Base-by-base conservation (phyloP, 2,797 vertebrate species). In the Ciconia nigra region DNA sequence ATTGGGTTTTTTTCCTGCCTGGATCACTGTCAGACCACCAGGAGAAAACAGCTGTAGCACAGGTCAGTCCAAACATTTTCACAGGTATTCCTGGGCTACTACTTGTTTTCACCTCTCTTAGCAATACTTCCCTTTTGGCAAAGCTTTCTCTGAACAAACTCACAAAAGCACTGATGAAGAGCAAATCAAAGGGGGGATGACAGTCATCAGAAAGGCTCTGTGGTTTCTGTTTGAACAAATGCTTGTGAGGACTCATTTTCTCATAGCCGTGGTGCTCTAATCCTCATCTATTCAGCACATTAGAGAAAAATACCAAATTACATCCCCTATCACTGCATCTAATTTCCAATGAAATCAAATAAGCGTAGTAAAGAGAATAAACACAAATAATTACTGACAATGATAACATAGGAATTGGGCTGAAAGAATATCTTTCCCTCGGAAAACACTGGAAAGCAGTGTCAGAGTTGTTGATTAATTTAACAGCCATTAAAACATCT, bases 401-500 rank as follows among this genome's bases (percentile, higher is more conserved):
- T 0, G 13, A 89, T 89, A 96, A 94, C 88, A 82, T 13, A 78
- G 72, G 51, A 93, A 69, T 58, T 81, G 62, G 55, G 66, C 66
- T 91, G 91, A 92, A 95, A 93, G 41, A 89, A 42, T 78, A 66
- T 85, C 49, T 88, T 95, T 87, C 74, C 51, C 41, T 41, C 80
- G 65, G 73, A 92, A 95, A 96, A 89, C 44, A 82, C 74, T 83
- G 86, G 51, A 88, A 96, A 94, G 89, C 71, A 78, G 65, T 71
- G 86, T 96, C 94, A 87, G 87, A 92, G 92, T 89, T 93, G 59
- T 33, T 90, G 94, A 95, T 97, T 96, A 95, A 96, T 95, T 97
- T 97, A 96, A 93, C 92, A 96, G 79, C 55, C 82, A 86, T 96
- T 97, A 96, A 97, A 96, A 92, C 54, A 89, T 92, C 93, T 93